Evolutionary conservation across 2,888 invertebrate genomes (phyloP), one percentile per base, ranked within the genome.

Genomic region (Capitulum mitella): DNA sequence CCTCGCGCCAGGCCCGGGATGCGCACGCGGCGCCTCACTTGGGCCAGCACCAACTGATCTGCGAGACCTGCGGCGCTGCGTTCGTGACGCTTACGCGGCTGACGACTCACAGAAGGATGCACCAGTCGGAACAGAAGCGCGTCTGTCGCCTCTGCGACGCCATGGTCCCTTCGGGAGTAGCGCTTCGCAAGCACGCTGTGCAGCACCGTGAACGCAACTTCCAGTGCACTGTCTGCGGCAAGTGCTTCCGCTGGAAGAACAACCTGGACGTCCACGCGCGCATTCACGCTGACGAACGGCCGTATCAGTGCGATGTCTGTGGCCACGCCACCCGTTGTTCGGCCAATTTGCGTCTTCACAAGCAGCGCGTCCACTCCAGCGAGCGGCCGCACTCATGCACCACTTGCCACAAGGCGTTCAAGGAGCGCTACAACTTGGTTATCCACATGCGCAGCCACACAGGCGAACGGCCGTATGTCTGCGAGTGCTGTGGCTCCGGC

Each of bases 291-390:
- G 92, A 92, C 92, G 84, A 83, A 78, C 78, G 93, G 89, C 94
- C 94, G 0, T 94, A 94, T 84, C 91, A 91, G 37, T 94, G 94
- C 84, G 88, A 89, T 77, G 90, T 92, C 82, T 94, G 94, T 84
- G 91, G 91, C 82, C 93, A 93, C 85, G 92, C 92, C 26, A 70
- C 70, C 19, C 70, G 70, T 40, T 94, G 94, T 86, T 94, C 94
- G 78, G 94, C 94, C 86, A 94, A 94, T 86, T 94, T 94, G 84
- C 94, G 94, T 0, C 94, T 93, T 85, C 94, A 94, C 85, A 94
- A 94, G 84, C 94, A 94, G 86, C 89, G 93, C 84, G 87, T 94
- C 78, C 94, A 94, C 84, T 93, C 92, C 80, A 92, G 93, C 83
- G 93, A 93, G 83, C 94, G 94, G 84, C 94, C 94, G 0, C 90